phyloP scores from a whole-genome alignment of 2,113 vertebrate genomes.

The Pedionomus torquatus region DNA sequence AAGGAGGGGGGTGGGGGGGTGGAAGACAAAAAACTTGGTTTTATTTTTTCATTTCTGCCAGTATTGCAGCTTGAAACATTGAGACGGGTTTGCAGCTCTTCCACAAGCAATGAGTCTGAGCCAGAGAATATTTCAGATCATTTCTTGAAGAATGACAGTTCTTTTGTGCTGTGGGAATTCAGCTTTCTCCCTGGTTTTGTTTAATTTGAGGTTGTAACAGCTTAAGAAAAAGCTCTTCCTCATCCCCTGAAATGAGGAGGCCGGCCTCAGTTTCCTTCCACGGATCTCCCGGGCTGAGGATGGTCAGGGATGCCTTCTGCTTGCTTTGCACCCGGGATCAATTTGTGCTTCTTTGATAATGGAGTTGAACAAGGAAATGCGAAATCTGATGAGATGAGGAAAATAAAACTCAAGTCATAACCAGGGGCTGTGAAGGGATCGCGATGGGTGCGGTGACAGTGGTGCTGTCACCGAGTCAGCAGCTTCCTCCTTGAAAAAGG shows the following conservation, averaged over 20 bases:
- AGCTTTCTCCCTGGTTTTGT: neutral
- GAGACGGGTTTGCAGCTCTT: neutral
- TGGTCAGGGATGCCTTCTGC: neutral
- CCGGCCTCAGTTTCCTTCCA: neutral
- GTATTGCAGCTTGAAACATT: accelerated
- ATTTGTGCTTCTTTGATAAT: neutral
- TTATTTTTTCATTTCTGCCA: neutral
- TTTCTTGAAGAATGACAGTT: neutral
- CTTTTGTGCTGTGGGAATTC: neutral
- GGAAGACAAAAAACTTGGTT: neutral
- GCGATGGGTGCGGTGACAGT: accelerated
- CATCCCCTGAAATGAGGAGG: neutral
- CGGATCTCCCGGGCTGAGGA: accelerated
- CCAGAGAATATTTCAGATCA: neutral
- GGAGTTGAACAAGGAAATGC: neutral
- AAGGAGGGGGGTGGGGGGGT: too few relatives aligned
- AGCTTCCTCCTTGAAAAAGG: neutral
- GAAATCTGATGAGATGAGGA: neutral
- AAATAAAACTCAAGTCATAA: accelerated
- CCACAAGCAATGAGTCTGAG: neutral
- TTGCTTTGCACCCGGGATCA: neutral
- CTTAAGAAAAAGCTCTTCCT: neutral
- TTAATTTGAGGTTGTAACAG: accelerated
- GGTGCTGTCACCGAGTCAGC: accelerated
- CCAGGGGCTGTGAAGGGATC: accelerated